A percentile compares a stretch with the other conserved stretches of the same genome.
Conservation (phyloP, 2,888 invertebrate genomes). For the Timema podura region DNA sequence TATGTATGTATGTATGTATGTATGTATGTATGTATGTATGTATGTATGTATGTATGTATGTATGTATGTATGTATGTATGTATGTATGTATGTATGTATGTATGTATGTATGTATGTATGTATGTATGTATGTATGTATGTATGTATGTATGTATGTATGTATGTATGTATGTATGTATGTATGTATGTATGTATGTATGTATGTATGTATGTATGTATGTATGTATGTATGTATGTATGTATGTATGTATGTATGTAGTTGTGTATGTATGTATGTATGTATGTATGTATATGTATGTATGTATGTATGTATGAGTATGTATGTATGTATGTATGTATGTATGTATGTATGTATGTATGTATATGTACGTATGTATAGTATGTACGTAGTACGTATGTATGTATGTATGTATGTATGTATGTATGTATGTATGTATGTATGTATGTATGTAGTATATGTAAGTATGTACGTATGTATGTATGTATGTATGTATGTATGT, state of each 20-base stretch:
- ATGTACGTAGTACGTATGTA: too few species aligned
- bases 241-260: too few species aligned
- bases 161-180: constrained; percentile 16
- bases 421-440: too few species aligned
- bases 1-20: constrained; percentile 20
- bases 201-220: constrained; percentile 16
- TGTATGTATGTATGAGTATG: too few species aligned
- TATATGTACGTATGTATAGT: too few species aligned
- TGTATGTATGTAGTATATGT: too few species aligned
- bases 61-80: constrained; percentile 21
- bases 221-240: constrained; percentile 16
- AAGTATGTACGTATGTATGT: too few species aligned
- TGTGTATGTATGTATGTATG: too few species aligned
- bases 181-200: constrained; percentile 16
- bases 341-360: neutral
- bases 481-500: too few species aligned
- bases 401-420: too few species aligned
- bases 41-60: constrained; percentile 24
- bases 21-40: constrained; percentile 27
- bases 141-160: too few species aligned
- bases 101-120: constrained; percentile 12
- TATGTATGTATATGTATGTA: neutral
- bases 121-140: constrained; percentile 16
- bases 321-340: neutral
- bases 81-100: constrained; percentile 24